Evolutionary conservation across 2,888 invertebrate species (phyloP).

Genomic region (Pasiphila rectangulata): DNA sequence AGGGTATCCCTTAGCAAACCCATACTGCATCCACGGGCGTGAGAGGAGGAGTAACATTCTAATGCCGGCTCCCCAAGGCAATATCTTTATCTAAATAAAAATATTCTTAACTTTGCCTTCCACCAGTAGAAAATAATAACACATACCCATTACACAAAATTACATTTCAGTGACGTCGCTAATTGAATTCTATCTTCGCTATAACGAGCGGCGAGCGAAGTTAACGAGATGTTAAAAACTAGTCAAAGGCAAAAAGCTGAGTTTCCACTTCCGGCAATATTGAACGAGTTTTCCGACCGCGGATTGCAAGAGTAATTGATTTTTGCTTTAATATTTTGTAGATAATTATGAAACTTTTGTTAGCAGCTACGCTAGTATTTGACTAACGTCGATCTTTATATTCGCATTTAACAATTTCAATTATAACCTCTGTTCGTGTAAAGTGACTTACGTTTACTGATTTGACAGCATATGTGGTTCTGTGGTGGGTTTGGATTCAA

Average conservation of each 20-base stretch:
- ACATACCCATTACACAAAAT: slow-evolving; percentile 1
- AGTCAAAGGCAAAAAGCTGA: slow-evolving; percentile 40
- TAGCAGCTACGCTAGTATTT: too few relatives aligned
- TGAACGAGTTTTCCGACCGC: slow-evolving; percentile 27
- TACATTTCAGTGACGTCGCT: slow-evolving; percentile 18
- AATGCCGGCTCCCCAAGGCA: too few relatives aligned
- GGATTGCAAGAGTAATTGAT: slow-evolving; percentile 26
- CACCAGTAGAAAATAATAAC: too few relatives aligned
- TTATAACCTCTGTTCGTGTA: too few relatives aligned
- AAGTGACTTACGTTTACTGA: too few relatives aligned
- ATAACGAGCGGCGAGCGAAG: slow-evolving; percentile 38
- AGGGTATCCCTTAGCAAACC: too few relatives aligned
- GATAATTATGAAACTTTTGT: slow-evolving; percentile 2
- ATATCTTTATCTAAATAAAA: too few relatives aligned
- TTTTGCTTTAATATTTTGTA: slow-evolving; percentile 1
- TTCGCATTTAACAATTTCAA: not conserved
- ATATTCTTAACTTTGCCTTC: too few relatives aligned
- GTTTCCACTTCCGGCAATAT: slow-evolving; percentile 36
- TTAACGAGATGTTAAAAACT: slow-evolving; percentile 48
- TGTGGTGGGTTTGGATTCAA: too few relatives aligned
- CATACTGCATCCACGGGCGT: too few relatives aligned
- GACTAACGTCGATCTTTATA: not conserved
- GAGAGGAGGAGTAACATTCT: too few relatives aligned
- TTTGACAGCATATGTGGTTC: too few relatives aligned
- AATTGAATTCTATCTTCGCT: slow-evolving; percentile 33